Percentiles rank a stretch among this genome's conserved stretches.
These are phyloP conservation scores for Philereme transversata DNA, from an alignment of 2,888 invertebrate species.

Conservation along the genomic window DNA sequence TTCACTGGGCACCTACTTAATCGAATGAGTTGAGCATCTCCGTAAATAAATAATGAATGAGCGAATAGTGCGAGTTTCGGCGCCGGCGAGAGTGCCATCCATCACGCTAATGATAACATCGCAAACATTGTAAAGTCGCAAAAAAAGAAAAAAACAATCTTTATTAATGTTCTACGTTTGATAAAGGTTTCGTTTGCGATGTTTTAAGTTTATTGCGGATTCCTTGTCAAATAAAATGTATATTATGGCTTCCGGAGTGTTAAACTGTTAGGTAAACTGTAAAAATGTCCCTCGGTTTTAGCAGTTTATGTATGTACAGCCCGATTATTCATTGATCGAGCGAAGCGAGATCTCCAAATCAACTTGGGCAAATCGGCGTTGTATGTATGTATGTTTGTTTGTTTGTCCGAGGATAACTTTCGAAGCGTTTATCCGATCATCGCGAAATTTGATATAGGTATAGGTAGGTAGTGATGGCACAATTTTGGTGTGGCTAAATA, in stretches of 20 bases:
- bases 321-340: too few relatives aligned
- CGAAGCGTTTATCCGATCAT: too few relatives aligned
- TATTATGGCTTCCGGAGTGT: slow-evolving; percentile 8
- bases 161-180: too few relatives aligned
- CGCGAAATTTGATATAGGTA: too few relatives aligned
- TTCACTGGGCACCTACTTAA: background rate
- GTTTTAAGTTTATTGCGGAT: slow-evolving; percentile 1
- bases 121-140: background rate
- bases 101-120: slow-evolving; percentile 13
- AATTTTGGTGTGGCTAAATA: too few relatives aligned
- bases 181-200: too few relatives aligned
- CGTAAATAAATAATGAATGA: slow-evolving; percentile 9
- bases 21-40: background rate
- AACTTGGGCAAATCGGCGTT: too few relatives aligned
- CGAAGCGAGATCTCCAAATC: too few relatives aligned
- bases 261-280: background rate
- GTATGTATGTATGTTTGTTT: too few relatives aligned
- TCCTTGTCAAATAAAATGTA: slow-evolving; percentile 4
- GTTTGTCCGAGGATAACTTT: too few relatives aligned
- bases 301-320: too few relatives aligned
- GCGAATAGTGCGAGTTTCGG: background rate
- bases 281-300: background rate
- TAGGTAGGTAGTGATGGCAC: too few relatives aligned
- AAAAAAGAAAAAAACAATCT: background rate
- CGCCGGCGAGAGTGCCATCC: slow-evolving; percentile 5